Conservation (phyloP, 2,797 vertebrate species). For the Glossophaga mutica region DNA sequence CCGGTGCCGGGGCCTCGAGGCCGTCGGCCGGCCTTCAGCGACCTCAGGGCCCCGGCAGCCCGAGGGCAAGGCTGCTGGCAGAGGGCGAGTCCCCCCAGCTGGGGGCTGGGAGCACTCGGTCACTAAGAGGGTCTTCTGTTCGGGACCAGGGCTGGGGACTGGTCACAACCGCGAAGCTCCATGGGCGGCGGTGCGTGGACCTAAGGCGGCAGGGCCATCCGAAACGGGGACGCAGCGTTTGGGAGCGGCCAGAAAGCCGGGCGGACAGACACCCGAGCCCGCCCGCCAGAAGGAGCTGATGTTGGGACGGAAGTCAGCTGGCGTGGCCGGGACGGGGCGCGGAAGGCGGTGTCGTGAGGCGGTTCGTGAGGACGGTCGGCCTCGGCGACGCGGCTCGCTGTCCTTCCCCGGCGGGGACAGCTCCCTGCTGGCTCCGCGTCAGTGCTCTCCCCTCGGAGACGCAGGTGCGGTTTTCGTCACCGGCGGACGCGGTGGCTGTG, state of each 20-base stretch:
- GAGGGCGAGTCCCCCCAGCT: neutral
- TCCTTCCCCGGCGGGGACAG: too few species aligned
- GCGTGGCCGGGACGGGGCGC: neutral
- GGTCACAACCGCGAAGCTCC: too few species aligned
- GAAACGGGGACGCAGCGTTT: too few species aligned
- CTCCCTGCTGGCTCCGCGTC: too few species aligned
- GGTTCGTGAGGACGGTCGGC: too few species aligned
- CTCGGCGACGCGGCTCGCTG: too few species aligned
- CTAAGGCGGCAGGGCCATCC: neutral
- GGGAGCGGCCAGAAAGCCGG: neutral
- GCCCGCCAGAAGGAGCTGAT: fast-evolving
- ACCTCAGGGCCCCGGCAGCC: neutral
- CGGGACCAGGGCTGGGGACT: neutral
- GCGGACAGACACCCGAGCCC: too few species aligned
- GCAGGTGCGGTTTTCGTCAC: neutral
- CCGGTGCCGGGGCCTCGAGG: neutral
- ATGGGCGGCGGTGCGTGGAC: neutral
- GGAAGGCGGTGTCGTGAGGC: too few species aligned
- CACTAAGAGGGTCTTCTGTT: neutral
- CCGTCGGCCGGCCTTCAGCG: neutral
- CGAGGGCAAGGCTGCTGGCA: neutral
- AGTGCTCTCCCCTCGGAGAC: neutral
- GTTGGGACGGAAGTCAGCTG: too few species aligned
- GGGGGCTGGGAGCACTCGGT: fast-evolving
- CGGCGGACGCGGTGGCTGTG: too few species aligned